Evolutionary conservation across 2,888 invertebrate species (phyloP).

Genomic region (Papilio gigon): DNA sequence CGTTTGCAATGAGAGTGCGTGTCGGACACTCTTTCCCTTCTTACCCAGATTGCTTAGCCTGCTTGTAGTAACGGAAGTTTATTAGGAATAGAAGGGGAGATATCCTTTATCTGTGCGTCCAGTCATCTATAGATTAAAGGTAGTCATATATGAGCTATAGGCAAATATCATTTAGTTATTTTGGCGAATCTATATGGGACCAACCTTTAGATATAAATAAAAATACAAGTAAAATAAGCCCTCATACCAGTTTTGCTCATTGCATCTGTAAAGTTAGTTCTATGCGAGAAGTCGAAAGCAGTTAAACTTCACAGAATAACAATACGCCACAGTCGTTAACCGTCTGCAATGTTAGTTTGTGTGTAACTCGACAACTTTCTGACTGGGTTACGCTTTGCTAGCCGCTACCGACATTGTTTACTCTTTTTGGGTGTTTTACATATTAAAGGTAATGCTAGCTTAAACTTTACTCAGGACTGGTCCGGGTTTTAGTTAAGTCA

Average conservation of each 20-base stretch:
- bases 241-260: conserved; percentile 10
- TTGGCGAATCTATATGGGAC: too few species aligned
- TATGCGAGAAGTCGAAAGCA: background rate
- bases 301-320: conserved; percentile 19
- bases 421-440: conserved; percentile 7
- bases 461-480: conserved; percentile 4
- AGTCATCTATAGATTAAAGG: too few species aligned
- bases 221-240: background rate
- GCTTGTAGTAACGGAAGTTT: too few species aligned
- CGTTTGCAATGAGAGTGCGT: too few species aligned
- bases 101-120: too few species aligned
- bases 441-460: conserved; percentile 1
- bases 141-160: too few species aligned
- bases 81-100: too few species aligned
- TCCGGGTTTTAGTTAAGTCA: too few species aligned
- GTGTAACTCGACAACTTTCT: conserved; percentile 18
- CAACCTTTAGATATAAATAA: too few species aligned
- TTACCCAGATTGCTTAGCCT: too few species aligned
- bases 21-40: too few species aligned
- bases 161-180: too few species aligned
- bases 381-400: background rate
- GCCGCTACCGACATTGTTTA: conserved; percentile 4
- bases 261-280: background rate
- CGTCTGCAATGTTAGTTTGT: conserved; percentile 19
- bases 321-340: conserved; percentile 22